phyloP scores from a whole-genome alignment of 2,113 vertebrate species.

The Pedetes capensis region DNA sequence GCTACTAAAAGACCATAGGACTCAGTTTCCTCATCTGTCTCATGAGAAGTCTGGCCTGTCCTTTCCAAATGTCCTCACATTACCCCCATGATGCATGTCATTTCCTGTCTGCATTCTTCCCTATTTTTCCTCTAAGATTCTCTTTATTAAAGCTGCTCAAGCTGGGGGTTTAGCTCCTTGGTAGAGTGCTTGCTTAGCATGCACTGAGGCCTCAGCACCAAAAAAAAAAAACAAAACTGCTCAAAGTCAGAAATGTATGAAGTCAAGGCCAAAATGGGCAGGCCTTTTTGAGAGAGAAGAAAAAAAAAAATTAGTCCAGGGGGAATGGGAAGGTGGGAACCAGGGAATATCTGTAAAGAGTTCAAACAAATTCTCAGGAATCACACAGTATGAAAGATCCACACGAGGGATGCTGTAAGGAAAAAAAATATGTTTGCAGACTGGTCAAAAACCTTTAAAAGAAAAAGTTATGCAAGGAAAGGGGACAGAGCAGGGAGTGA shows the following conservation, averaged over 20 bases:
- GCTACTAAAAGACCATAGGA: not conserved
- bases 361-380: not conserved
- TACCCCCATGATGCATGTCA: not conserved
- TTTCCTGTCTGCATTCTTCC: not conserved
- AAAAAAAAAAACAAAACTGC: too few relatives aligned
- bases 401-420: not conserved
- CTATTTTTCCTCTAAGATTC: not conserved
- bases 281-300: not conserved
- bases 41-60: not conserved
- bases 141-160: not conserved
- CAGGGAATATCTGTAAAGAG: not conserved
- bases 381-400: not conserved
- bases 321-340: not conserved
- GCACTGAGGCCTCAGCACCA: too few relatives aligned
- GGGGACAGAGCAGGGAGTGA: not conserved
- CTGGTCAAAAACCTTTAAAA: not conserved
- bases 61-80: not conserved
- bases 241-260: not conserved
- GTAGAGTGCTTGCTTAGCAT: too few relatives aligned
- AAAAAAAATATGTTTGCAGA: not conserved
- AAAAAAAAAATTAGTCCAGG: not conserved
- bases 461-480: not conserved
- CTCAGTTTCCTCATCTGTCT: not conserved
- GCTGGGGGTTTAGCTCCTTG: too few relatives aligned
- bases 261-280: not conserved